Percentiles rank a stretch among this genome's conserved stretches.
Evolutionary conservation across 2,113 vertebrate species (phyloP).

Genomic region (Acanthochromis polyacanthus): DNA sequence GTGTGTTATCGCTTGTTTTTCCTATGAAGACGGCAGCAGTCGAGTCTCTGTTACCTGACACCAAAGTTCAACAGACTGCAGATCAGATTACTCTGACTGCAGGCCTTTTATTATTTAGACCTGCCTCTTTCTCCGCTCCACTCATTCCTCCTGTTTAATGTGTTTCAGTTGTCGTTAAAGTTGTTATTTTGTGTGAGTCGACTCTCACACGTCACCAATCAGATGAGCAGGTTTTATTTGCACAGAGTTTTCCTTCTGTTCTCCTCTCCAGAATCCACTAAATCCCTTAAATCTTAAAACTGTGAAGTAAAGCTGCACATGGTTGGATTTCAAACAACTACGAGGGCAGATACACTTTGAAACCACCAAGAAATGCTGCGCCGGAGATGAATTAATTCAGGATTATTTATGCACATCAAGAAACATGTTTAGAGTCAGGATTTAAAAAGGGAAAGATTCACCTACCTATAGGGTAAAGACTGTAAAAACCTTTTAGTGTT

Average conservation of each 20-base stretch:
- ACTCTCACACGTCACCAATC: not conserved
- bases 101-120: slow-evolving; percentile 71
- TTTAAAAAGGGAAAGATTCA: not conserved
- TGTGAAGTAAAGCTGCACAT: not conserved
- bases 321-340: not conserved
- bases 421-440: slow-evolving; percentile 3
- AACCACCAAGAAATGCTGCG: not conserved
- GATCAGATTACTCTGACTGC: slow-evolving; percentile 52
- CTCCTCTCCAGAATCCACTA: no score
- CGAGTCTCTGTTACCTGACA: slow-evolving; percentile 52
- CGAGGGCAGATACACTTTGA: not conserved
- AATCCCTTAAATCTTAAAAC: not conserved
- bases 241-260: not conserved
- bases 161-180: not conserved
- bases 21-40: slow-evolving; percentile 15
- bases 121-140: slow-evolving; percentile 7
- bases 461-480: not conserved
- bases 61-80: slow-evolving; percentile 50
- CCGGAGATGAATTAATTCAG: not conserved
- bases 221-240: not conserved
- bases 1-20: slow-evolving; percentile 20
- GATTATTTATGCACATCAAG: not conserved
- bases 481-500: not conserved
- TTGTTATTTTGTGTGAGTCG: not conserved
- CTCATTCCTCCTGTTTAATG: slow-evolving; percentile 12